phyloP scores from a whole-genome alignment of 2,113 vertebrate genomes.

The Zosterops hypoxanthus region DNA sequence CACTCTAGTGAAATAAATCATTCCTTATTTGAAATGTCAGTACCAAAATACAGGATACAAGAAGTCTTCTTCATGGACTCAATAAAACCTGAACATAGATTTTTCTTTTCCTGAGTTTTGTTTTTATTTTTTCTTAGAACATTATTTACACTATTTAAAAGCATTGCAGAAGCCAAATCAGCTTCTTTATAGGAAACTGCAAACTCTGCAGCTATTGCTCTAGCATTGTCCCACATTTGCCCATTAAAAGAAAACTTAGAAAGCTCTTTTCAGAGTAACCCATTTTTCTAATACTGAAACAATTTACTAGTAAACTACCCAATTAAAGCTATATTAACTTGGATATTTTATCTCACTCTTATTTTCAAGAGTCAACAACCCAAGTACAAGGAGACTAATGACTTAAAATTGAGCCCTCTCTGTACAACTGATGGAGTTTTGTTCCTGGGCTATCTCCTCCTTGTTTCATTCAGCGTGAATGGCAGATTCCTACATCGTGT shows the following conservation, averaged over 20 bases:
- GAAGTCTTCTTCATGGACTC: background rate
- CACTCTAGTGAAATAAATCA: background rate
- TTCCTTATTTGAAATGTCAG: background rate
- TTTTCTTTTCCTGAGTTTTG: background rate
- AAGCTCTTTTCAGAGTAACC: background rate
- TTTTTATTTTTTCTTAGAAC: background rate
- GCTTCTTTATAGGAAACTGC: background rate
- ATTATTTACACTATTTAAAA: background rate
- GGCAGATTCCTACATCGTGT: conserved; percentile 97
- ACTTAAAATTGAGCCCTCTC: conserved; percentile 52
- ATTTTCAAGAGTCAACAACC: conserved; percentile 48
- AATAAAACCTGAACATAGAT: background rate
- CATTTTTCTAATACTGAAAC: conserved; percentile 29
- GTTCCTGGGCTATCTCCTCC: conserved; percentile 70
- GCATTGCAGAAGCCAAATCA: background rate
- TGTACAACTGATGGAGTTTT: conserved; percentile 50
- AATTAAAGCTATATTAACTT: conserved; percentile 42
- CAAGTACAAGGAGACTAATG: conserved; percentile 42
- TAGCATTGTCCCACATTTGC: background rate
- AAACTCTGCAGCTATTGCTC: background rate
- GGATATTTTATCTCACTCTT: conserved; percentile 6
- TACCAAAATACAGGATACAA: background rate
- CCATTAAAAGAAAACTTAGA: background rate
- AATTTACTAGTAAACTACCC: background rate
- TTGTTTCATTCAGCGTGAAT: conserved; percentile 80